phyloP scores from a whole-genome alignment of 1,140 invertebrate genomes.

The Zaprionus kolodkinae region DNA sequence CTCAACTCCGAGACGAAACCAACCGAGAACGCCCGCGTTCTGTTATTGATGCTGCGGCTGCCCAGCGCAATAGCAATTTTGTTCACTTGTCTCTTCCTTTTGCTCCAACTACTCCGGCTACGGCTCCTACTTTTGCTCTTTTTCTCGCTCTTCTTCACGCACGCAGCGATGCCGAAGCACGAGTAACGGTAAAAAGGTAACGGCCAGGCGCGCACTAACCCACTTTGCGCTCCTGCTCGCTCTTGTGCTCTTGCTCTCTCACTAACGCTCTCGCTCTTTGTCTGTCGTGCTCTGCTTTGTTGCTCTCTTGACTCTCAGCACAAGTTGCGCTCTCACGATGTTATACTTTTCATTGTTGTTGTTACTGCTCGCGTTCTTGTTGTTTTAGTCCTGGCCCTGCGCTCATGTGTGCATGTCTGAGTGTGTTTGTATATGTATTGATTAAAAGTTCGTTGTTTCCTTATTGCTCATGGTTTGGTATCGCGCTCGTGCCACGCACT shows the following conservation, averaged over 20 bases:
- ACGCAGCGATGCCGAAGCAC: conserved; percentile 33
- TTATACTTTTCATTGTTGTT: conserved; percentile 57
- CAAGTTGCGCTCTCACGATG: conserved; percentile 42
- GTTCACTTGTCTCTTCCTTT: conserved; percentile 75
- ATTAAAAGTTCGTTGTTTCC: conserved; percentile 73
- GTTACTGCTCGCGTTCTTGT: conserved; percentile 48
- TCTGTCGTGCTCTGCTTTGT: conserved; percentile 8
- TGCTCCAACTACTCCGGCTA: not conserved
- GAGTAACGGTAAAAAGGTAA: conserved; percentile 59
- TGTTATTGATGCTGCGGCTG: conserved; percentile 70
- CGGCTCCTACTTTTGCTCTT: conserved; percentile 55
- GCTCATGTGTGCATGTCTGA: conserved; percentile 14
- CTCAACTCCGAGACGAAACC: conserved; percentile 14
- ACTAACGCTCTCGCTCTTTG: conserved; percentile 13
- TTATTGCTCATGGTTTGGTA: conserved; percentile 61
- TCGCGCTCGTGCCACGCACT: conserved; percentile 41
- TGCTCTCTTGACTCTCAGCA: conserved; percentile 27
- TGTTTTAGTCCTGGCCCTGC: conserved; percentile 42
- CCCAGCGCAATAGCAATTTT: conserved; percentile 76
- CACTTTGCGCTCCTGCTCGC: conserved; percentile 24
- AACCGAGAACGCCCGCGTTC: conserved; percentile 13
- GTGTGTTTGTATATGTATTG: conserved; percentile 71
- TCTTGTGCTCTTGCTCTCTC: conserved; percentile 1
- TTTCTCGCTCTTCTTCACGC: conserved; percentile 20
- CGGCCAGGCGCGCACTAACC: conserved; percentile 46